Percentiles rank a stretch among this genome's conserved stretches.
These are phyloP conservation scores for Drosophila watanabei DNA, from an alignment of 1,140 invertebrate genomes.

Conservation along the genomic window DNA sequence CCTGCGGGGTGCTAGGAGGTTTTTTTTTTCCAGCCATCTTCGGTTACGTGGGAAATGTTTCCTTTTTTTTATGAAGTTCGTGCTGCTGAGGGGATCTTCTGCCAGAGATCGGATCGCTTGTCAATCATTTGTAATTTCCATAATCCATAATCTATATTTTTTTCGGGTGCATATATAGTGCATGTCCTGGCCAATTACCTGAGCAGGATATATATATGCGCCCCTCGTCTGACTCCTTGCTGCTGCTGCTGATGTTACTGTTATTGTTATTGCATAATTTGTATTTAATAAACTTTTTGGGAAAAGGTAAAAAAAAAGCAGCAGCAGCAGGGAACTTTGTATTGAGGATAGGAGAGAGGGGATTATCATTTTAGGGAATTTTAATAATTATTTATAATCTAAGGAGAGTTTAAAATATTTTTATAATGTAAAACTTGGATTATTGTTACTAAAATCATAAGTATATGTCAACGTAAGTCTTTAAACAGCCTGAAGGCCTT, in stretches of 20 bases:
- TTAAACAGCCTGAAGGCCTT: too few species aligned
- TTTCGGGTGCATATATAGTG: conserved; percentile 1
- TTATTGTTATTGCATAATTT: conserved; percentile 50
- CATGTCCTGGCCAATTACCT: conserved; percentile 64
- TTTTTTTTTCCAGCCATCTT: conserved; percentile 40
- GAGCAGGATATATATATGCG: conserved; percentile 23
- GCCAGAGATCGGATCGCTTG: conserved; percentile 62
- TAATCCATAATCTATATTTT: conserved; percentile 50
- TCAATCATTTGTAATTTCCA: conserved; percentile 77
- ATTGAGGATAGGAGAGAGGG: not conserved
- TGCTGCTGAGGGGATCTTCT: conserved; percentile 46
- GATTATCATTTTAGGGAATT: too few species aligned
- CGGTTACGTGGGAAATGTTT: conserved; percentile 72
- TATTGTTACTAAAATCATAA: too few species aligned
- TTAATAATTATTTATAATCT: not conserved
- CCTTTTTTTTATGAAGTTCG: conserved; percentile 44
- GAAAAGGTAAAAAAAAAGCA: too few species aligned
- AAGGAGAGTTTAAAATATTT: not conserved
- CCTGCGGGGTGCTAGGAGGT: conserved; percentile 41
- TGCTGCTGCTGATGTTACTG: conserved; percentile 9
- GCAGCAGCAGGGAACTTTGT: not conserved
- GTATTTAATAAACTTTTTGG: conserved; percentile 63
- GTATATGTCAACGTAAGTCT: not conserved
- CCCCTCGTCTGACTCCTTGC: conserved; percentile 22
- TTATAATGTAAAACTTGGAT: too few species aligned